Evolutionary conservation across 2,113 vertebrate species (phyloP).

Genomic region (Saccopteryx bilineata): DNA sequence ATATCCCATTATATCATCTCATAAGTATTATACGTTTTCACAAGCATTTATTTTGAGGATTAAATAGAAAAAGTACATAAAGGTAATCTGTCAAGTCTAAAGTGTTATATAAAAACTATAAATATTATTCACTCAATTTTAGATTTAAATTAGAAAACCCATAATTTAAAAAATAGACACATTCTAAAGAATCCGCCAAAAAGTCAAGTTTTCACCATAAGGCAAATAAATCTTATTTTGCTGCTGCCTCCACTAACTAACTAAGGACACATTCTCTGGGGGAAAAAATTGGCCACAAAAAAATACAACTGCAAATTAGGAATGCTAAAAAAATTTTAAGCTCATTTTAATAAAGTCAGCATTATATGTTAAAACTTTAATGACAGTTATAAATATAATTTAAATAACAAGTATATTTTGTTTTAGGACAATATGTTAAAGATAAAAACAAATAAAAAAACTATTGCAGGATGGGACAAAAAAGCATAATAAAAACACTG

Average conservation of each 20-base stretch:
- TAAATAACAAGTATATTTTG: slow-evolving; percentile 29
- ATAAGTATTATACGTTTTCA: background rate
- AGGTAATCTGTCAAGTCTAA: background rate
- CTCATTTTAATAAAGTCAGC: background rate
- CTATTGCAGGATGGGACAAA: background rate
- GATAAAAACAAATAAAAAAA: slow-evolving; percentile 36
- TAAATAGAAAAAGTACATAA: background rate
- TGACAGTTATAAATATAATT: slow-evolving; percentile 1
- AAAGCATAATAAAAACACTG: background rate
- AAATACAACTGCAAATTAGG: slow-evolving; percentile 28
- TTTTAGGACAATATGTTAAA: background rate
- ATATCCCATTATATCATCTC: background rate
- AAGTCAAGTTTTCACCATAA: background rate
- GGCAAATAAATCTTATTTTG: slow-evolving; percentile 53
- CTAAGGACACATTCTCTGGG: background rate
- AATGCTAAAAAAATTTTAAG: slow-evolving; percentile 39
- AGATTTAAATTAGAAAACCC: slow-evolving; percentile 10
- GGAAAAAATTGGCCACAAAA: slow-evolving; percentile 24
- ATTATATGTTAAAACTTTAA: background rate
- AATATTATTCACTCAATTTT: background rate
- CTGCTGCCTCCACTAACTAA: background rate
- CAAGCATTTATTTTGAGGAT: slow-evolving; percentile 12
- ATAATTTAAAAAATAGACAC: slow-evolving; percentile 23
- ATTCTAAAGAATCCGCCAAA: background rate
- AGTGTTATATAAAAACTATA: slow-evolving; percentile 30